Evolutionary conservation across 2,888 invertebrate genomes (phyloP).

Genomic region (Crioceris asparagi): DNA sequence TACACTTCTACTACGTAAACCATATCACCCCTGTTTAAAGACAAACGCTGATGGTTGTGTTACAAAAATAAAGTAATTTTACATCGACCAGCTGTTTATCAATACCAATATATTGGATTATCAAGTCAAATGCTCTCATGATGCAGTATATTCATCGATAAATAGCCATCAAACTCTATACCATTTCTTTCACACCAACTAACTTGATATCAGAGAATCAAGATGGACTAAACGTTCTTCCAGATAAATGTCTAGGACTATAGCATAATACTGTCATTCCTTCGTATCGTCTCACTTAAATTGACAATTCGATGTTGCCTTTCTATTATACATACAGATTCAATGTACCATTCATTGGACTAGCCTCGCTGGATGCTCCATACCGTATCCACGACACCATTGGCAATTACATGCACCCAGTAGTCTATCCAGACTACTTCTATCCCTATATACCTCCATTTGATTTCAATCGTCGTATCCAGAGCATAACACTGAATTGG

Average conservation of each 20-base stretch:
- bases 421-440: slow-evolving; percentile 26
- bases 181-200: too few species aligned
- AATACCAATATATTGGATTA: too few species aligned
- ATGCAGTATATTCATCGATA: too few species aligned
- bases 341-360: slow-evolving; percentile 26
- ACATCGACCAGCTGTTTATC: too few species aligned
- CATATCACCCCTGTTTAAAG: too few species aligned
- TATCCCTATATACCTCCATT: slow-evolving; percentile 21
- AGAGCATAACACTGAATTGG: slow-evolving; percentile 4
- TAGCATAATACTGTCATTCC: background rate
- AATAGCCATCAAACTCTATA: too few species aligned
- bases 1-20: too few species aligned
- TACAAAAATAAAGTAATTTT: too few species aligned
- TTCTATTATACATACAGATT: slow-evolving; percentile 22
- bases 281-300: background rate
- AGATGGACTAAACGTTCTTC: too few species aligned
- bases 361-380: slow-evolving; percentile 24
- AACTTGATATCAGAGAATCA: too few species aligned
- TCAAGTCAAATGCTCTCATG: too few species aligned
- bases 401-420: slow-evolving; percentile 28
- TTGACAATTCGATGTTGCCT: background rate
- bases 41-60: too few species aligned
- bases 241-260: background rate
- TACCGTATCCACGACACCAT: slow-evolving; percentile 19
- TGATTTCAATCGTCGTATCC: slow-evolving; percentile 31